Evolutionary conservation across 92 coral and sea anemone genomes (phyloP), one percentile per base, ranked within the genome.

Genomic region (Porites divaricata): DNA sequence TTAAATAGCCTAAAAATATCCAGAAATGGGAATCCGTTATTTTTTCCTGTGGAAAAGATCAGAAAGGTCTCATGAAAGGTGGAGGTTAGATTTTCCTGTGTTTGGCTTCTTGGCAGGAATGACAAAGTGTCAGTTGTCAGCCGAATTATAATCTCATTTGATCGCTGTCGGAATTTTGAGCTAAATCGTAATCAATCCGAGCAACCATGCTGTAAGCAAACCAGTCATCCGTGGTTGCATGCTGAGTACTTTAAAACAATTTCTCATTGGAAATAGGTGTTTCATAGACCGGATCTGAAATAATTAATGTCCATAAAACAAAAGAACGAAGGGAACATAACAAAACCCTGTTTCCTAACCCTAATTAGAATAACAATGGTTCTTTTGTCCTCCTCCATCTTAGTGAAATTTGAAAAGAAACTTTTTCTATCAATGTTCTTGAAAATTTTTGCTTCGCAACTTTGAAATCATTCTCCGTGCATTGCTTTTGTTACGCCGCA

Each of bases 371-470:
- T n/a, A n/a, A n/a, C n/a, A n/a, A n/a, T n/a, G n/a, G n/a, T n/a
- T n/a, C n/a, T n/a, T n/a, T n/a, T n/a, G n/a, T n/a, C n/a, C n/a
- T n/a, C n/a, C n/a, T n/a, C n/a, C n/a, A n/a, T n/a, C n/a, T n/a
- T n/a, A n/a, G n/a, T n/a, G 74, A 70, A 70, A 70, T 70, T 41
- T 70, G 56, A 24, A 54, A 70, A 70, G 74, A 70, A 70, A 70
- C 74, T 70, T 70, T 70, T 70, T 21, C 74, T 22, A 70, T 26
- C 74, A 70, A 70, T 41, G 74, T 64, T 64, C 69, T 64, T 64
- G 19, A 11, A 64, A 17, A 64, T 21, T 63, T 63, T 63, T 8
- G 68, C 16, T 63, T 63, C 68, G 68, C n/a, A 63, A 63, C 21
- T 63, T 63, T 63, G 68, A 63, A 10, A 63, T 63, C n/a, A 1